Base-by-base conservation (phyloP, 1,140 invertebrate species). In the Luehdorfia chinensis region DNA sequence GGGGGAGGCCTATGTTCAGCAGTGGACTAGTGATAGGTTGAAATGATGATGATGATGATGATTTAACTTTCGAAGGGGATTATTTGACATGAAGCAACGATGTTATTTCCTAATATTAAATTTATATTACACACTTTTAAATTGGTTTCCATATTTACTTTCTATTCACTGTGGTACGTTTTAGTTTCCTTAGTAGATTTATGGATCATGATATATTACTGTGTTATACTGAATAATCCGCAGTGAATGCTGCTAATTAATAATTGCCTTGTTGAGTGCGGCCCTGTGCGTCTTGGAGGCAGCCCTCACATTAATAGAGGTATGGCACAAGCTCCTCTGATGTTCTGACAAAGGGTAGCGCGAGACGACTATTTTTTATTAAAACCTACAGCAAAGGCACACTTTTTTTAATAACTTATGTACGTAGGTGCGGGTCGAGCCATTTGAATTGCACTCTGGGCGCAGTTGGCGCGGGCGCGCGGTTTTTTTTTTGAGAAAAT, bases 391-490 rank as follows among this genome's bases (percentile, higher is more conserved):
- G 64, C 75, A 71, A 72, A 80, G 78, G 73, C 81, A 74, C 68
- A 78, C 72, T 83, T 85, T 84, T 81, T 84, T 85, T 85, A 85
- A 85, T 85, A 85, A 85, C 81, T 83, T 83, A 85, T 85, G 81
- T 83, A 78, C 71, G 75, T 80, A 79, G 73, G 77, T 83, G 74
- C 71, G 71, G 75, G 75, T 79, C 75, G 78, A 75, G 73, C 72
- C 81, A 83, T 83, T 83, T 85, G 73, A 83, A 83, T 78, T 80
- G 70, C 81, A 75, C 77, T 78, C 76, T 49, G 60, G 65, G 69
- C 66, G 65, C 62, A 73, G 75, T 76, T 77, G 71, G 67, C 71
- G 64, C 65, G 66, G 60, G 61, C 62, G 66, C 65, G 58, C 59
- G 59, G 67, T 59, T 68, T 78, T 81, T 75, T 75, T 78, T 75